phyloP scores from a whole-genome alignment of 2,888 invertebrate species.

The Lithophane semibrunnea region DNA sequence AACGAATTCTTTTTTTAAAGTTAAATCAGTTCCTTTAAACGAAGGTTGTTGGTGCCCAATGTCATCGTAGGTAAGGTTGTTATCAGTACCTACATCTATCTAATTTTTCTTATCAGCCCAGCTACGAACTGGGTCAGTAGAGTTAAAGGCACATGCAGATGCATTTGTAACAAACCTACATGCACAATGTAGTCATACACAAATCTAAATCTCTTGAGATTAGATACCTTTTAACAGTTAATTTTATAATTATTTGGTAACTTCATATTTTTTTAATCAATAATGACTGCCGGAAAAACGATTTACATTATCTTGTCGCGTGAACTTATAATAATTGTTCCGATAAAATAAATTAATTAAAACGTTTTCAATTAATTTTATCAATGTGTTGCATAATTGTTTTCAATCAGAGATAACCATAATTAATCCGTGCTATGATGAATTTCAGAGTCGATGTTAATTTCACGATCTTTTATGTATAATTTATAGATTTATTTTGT shows the following conservation, averaged over 20 bases:
- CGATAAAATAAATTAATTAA: slow-evolving; percentile 4
- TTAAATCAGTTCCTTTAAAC: slow-evolving; percentile 6
- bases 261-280: slow-evolving; percentile 4
- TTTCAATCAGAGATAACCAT: slow-evolving; percentile 5
- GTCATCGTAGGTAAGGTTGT: slow-evolving; percentile 83
- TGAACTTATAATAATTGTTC: neutral
- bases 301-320: slow-evolving; percentile 19
- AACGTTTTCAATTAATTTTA: neutral
- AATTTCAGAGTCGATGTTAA: neutral
- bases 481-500: neutral
- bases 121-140: slow-evolving; percentile 80
- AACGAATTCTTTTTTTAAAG: neutral
- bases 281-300: slow-evolving; percentile 27
- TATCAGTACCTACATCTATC: slow-evolving; percentile 82
- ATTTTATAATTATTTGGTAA: neutral
- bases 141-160: slow-evolving; percentile 66
- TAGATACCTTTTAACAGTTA: slow-evolving; percentile 17
- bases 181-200: neutral
- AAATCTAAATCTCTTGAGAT: slow-evolving; percentile 27
- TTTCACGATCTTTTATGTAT: neutral
- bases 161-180: slow-evolving; percentile 63
- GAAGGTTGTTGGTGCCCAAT: slow-evolving; percentile 83
- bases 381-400: neutral
- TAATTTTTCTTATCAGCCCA: slow-evolving; percentile 83
- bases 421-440: neutral